Conservation (phyloP, 2,797 vertebrate species). For the Buceros bicornis region DNA sequence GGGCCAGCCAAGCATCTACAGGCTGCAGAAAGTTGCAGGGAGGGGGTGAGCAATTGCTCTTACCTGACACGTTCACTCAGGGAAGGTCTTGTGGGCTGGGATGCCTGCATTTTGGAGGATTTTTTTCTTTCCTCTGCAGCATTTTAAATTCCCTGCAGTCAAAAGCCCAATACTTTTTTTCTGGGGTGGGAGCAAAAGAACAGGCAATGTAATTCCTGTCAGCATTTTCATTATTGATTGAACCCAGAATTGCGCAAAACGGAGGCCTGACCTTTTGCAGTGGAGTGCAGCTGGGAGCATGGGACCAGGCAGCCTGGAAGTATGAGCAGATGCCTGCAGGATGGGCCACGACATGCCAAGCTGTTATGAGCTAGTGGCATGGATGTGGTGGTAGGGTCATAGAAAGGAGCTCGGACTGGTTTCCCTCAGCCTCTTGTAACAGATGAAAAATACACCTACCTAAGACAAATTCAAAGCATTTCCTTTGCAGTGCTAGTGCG, state of each 20-base stretch:
- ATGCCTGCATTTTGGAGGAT: neutral
- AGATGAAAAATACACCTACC: neutral
- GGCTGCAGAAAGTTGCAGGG: neutral
- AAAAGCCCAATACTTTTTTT: neutral
- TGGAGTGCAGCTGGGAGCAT: rapidly evolving
- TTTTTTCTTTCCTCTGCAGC: rapidly evolving
- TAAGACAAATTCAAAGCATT: neutral
- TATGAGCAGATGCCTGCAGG: neutral
- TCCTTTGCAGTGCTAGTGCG: neutral
- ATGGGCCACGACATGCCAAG: too few species aligned
- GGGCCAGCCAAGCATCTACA: neutral
- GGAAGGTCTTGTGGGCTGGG: neutral
- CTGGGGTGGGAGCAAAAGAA: neutral
- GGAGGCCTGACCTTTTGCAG: neutral
- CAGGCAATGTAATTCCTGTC: neutral
- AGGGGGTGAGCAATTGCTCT: neutral
- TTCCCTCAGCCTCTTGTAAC: neutral
- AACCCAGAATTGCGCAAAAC: neutral
- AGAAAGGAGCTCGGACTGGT: neutral
- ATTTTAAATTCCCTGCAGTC: neutral
- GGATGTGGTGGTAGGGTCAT: neutral
- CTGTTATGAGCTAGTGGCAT: neutral
- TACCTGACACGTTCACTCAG: neutral
- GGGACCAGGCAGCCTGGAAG: neutral
- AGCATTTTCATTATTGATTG: neutral